A percentile compares a stretch with the other conserved stretches of the same genome.
Conservation (phyloP, 2,797 vertebrate species). For the Oreortyx pictus region DNA sequence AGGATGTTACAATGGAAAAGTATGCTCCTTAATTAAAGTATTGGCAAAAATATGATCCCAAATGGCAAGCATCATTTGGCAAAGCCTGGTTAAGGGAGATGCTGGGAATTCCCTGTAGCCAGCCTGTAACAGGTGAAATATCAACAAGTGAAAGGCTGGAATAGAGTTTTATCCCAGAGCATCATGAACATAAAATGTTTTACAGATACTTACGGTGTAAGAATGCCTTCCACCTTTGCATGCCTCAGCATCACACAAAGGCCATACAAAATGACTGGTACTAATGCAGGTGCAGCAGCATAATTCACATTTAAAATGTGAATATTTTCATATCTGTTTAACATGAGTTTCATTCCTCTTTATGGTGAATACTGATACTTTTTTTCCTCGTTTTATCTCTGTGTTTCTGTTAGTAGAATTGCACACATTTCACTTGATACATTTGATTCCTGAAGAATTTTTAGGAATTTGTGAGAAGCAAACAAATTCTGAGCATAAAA, state of each 20-base stretch:
- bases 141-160: background rate
- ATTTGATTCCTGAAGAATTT: background rate
- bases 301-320: background rate
- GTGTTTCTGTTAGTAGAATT: background rate
- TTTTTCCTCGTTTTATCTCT: background rate
- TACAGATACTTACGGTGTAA: accelerated
- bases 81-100: background rate
- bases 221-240: background rate
- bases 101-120: background rate
- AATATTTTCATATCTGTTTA: background rate
- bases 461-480: background rate
- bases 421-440: accelerated
- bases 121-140: background rate
- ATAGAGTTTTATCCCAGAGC: background rate
- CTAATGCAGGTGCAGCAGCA: too few species aligned
- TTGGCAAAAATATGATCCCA: background rate
- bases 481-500: background rate
- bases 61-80: background rate
- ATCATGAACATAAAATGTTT: background rate
- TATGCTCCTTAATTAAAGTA: background rate
- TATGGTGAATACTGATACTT: background rate
- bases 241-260: accelerated
- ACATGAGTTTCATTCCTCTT: background rate
- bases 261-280: background rate
- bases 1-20: background rate